Conservation (phyloP, 2,113 vertebrate species). For the Podarcis muralis region DNA sequence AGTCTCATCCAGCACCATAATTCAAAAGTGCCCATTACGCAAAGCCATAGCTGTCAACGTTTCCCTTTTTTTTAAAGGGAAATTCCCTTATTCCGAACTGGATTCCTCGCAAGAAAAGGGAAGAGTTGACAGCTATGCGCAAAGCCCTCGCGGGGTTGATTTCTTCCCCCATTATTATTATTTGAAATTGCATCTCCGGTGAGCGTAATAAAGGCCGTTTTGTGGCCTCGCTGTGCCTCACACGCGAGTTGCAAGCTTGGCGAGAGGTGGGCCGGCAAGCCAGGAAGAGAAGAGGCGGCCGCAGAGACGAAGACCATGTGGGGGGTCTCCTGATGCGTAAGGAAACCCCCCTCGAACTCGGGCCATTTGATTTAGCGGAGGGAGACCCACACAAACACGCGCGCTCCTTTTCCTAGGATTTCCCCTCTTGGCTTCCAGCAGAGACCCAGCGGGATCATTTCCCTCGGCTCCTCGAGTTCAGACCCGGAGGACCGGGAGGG, state of each 20-base stretch:
- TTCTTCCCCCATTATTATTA: neutral
- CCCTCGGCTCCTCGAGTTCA: neutral
- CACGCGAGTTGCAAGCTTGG: neutral
- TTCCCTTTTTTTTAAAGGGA: too few relatives aligned
- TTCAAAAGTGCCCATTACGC: too few relatives aligned
- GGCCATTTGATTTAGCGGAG: neutral
- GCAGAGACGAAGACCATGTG: neutral
- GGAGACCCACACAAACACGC: too few relatives aligned
- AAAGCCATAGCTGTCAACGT: neutral
- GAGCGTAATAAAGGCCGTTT: neutral
- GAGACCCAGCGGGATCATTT: neutral
- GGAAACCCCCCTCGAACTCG: neutral
- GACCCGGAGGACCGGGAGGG: neutral
- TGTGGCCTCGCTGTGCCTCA: neutral
- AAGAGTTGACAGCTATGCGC: too few relatives aligned
- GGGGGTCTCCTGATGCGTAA: neutral
- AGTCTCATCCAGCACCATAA: too few relatives aligned
- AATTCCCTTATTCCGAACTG: too few relatives aligned
- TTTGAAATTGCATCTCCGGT: neutral
- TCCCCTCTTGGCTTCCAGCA: neutral
- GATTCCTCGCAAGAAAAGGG: too few relatives aligned
- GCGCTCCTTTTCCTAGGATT: rapidly evolving
- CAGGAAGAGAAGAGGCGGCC: neutral
- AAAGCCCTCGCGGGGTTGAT: neutral
- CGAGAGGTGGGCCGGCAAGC: too few relatives aligned